A percentile compares a stretch with the other conserved stretches of the same genome.
phyloP scores from a whole-genome alignment of 2,888 invertebrate species.

The Protodeltote pygarga region DNA sequence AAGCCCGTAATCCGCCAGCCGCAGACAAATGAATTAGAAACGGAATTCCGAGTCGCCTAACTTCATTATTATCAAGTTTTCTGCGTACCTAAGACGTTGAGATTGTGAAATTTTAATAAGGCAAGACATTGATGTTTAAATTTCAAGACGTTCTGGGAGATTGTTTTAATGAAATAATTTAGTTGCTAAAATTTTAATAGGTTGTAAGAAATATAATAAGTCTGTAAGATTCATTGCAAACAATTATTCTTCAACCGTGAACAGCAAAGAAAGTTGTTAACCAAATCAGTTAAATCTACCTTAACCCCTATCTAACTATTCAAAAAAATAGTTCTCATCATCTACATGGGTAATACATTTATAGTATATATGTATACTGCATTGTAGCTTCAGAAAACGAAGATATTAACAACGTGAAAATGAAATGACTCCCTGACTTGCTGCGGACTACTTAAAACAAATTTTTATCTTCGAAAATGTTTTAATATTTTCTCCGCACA shows the following conservation, averaged over 20 bases:
- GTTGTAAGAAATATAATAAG: no score
- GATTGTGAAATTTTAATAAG: conserved; percentile 24
- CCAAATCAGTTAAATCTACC: no score
- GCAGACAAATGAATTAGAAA: conserved; percentile 39
- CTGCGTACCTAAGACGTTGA: conserved; percentile 5
- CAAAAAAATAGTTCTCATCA: no score
- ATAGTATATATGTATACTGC: no score
- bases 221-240: no score
- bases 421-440: neutral
- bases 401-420: no score
- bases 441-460: neutral
- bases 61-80: conserved; percentile 38
- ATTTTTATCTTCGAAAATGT: neutral
- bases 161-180: neutral
- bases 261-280: no score
- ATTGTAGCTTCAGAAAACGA: no score
- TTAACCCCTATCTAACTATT: no score
- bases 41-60: conserved; percentile 30
- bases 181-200: neutral
- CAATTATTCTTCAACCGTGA: no score
- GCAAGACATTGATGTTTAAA: neutral
- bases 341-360: no score
- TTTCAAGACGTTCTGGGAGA: neutral
- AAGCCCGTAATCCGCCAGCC: conserved; percentile 15
- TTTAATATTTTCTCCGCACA: neutral